A percentile compares a stretch with the other conserved stretches of the same genome.
These are phyloP conservation scores for Stictocephala bisonia DNA, from an alignment of 2,888 invertebrate species.

Conservation along the genomic window DNA sequence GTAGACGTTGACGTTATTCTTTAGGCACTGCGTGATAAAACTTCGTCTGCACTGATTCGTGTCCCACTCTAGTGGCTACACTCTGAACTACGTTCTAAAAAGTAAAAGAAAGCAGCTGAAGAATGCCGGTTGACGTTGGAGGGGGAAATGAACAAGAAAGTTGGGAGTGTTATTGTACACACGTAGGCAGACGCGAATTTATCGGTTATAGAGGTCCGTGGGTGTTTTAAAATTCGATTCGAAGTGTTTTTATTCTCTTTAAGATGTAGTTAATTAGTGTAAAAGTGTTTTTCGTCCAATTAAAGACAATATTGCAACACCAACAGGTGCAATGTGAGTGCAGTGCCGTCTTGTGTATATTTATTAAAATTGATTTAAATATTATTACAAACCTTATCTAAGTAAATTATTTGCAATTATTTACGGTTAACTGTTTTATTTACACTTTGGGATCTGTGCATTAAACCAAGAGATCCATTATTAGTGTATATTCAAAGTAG, in stretches of 20 bases:
- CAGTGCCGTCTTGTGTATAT: conserved; percentile 25
- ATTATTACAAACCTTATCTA: no score
- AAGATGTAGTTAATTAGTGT: not conserved
- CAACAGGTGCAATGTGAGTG: conserved; percentile 43
- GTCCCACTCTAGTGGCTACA: conserved; percentile 40
- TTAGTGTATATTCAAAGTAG: no score
- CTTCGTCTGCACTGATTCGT: no score
- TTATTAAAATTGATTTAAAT: no score
- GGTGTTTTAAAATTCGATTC: conserved; percentile 19
- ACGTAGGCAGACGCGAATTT: conserved; percentile 46
- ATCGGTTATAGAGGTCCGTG: conserved; percentile 30
- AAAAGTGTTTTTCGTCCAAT: not conserved
- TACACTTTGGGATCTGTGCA: no score
- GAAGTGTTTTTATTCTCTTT: not conserved
- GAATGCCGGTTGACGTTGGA: conserved; percentile 42
- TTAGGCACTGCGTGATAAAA: no score
- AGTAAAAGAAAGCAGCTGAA: conserved; percentile 35
- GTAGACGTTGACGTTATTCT: no score
- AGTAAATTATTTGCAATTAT: no score
- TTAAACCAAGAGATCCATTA: no score
- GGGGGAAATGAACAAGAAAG: conserved; percentile 42
- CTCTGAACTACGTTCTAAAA: conserved; percentile 29
- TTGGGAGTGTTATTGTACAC: conserved; percentile 46
- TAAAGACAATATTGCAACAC: not conserved
- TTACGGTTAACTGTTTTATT: no score